phyloP scores from a whole-genome alignment of 1,140 invertebrate species.

The Diorhabda sublineata region DNA sequence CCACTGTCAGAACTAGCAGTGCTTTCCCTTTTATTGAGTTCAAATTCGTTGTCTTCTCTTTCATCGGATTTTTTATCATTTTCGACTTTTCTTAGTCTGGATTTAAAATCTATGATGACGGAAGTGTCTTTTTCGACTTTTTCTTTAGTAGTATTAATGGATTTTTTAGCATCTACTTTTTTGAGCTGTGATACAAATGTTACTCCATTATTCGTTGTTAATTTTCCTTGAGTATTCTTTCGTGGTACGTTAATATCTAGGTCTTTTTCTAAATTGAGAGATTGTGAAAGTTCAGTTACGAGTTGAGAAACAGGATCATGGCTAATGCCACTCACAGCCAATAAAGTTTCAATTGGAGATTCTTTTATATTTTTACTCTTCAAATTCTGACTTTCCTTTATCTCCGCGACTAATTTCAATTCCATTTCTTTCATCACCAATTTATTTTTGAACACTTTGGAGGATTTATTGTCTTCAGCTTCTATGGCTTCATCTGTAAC shows the following conservation, averaged over 20 bases:
- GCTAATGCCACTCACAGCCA: constrained; percentile 46
- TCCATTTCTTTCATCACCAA: constrained; percentile 73
- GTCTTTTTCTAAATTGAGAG: constrained; percentile 28
- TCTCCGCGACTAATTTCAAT: constrained; percentile 73
- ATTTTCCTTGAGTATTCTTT: constrained; percentile 26
- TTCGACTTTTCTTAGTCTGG: constrained; percentile 77
- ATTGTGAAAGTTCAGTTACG: constrained; percentile 59
- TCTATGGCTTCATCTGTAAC: constrained; percentile 18
- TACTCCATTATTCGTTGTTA: constrained; percentile 34
- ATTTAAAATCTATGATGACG: constrained; percentile 77
- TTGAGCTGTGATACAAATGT: constrained; percentile 41
- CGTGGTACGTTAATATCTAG: constrained; percentile 20
- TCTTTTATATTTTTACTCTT: constrained; percentile 53
- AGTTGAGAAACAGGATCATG: constrained; percentile 71
- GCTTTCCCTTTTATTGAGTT: constrained; percentile 43
- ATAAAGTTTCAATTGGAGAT: constrained; percentile 45
- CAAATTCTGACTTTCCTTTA: constrained; percentile 70
- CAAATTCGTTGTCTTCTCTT: constrained; percentile 43
- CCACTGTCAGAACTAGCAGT: constrained; percentile 44
- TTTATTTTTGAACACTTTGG: constrained; percentile 46
- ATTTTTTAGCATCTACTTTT: constrained; percentile 40
- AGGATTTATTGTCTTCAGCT: constrained; percentile 38
- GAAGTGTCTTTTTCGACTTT: constrained; percentile 39
- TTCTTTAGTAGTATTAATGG: constrained; percentile 35
- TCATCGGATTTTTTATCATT: constrained; percentile 49